Evolutionary conservation across 2,888 invertebrate genomes (phyloP).

Genomic region (Drosophila meridiana): DNA sequence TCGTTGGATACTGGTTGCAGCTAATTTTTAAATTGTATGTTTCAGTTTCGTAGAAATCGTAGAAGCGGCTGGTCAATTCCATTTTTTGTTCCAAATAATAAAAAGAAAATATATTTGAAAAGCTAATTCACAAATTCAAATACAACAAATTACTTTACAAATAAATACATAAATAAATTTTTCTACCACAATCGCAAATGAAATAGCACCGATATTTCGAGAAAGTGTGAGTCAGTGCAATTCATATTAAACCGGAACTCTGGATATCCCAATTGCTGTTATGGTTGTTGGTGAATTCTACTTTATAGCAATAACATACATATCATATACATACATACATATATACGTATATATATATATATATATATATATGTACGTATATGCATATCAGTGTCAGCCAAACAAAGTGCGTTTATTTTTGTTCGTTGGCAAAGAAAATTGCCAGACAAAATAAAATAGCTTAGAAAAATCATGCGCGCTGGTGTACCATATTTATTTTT

Average conservation of each 20-base stretch:
- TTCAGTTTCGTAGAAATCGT: constrained; percentile 82
- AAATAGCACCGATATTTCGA: constrained; percentile 6
- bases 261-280: constrained; percentile 55
- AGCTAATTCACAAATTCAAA: neutral
- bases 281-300: constrained; percentile 5
- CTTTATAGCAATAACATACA: too few relatives aligned
- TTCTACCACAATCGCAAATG: neutral
- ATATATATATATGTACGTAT: neutral
- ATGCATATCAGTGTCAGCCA: constrained; percentile 25
- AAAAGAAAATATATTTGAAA: neutral
- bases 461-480: constrained; percentile 60
- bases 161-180: neutral
- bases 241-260: constrained; percentile 78
- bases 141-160: neutral
- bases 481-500: constrained; percentile 77
- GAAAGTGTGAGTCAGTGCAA: constrained; percentile 36
- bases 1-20: constrained; percentile 29
- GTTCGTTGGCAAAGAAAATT: constrained; percentile 51
- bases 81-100: constrained; percentile 13
- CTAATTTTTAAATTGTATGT: constrained; percentile 70
- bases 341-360: too few relatives aligned
- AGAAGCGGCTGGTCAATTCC: constrained; percentile 73
- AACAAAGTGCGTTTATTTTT: constrained; percentile 74
- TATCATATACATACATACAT: too few relatives aligned
- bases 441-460: constrained; percentile 17